Percentiles rank a stretch among this genome's conserved stretches.
Evolutionary conservation across 2,113 vertebrate species (phyloP).

Genomic region (Ondatra zibethicus): DNA sequence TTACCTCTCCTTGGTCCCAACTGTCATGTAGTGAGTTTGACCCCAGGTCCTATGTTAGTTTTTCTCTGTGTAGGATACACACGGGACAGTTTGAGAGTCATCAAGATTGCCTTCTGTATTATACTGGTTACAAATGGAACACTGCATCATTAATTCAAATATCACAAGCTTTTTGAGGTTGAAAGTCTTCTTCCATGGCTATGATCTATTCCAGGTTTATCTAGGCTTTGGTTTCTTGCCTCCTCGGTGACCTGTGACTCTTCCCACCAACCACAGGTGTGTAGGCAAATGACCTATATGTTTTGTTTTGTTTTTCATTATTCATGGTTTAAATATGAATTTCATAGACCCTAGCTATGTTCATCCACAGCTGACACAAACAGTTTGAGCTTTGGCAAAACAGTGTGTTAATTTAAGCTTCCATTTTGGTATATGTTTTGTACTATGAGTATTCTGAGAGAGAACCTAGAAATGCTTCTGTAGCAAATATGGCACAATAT

Average conservation of each 20-base stretch:
- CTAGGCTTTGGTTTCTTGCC: not conserved
- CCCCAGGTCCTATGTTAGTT: no score
- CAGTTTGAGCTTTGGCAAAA: conserved; percentile 2
- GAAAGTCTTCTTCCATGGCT: not conserved
- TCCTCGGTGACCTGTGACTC: not conserved
- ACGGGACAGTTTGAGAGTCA: not conserved
- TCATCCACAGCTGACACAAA: not conserved
- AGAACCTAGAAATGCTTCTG: not conserved
- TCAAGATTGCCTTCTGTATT: not conserved
- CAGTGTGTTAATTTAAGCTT: conserved; percentile 1
- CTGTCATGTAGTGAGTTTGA: not conserved
- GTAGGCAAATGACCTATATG: conserved; percentile 19
- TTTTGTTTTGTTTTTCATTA: not conserved
- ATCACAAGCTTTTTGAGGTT: not conserved
- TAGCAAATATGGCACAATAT: not conserved
- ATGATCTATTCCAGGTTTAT: not conserved
- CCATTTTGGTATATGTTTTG: not conserved
- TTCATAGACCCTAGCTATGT: not conserved
- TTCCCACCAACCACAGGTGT: not conserved
- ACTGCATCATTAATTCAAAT: conserved; percentile 17
- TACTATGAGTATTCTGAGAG: not conserved
- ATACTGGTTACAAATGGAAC: not conserved
- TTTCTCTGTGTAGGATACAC: not conserved
- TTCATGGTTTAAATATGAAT: conserved; percentile 1
- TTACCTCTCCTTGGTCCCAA: not conserved